Conservation (phyloP, 2,113 vertebrate species). For the Myxocyprinus asiaticus region DNA sequence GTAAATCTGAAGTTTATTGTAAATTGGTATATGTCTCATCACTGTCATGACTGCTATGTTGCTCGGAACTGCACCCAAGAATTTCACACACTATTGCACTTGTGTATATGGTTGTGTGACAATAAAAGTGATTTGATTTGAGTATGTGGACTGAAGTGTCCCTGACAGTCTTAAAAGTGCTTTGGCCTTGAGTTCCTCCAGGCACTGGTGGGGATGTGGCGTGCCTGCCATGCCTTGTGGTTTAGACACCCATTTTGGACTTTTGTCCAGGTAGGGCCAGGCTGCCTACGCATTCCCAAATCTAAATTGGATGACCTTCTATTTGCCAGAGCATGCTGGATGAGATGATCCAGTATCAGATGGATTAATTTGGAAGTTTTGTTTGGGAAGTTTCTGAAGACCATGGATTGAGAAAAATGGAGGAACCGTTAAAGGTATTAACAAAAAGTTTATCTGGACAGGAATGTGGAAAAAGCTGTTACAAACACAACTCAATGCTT, state of each 20-base stretch:
- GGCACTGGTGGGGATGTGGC: slow-evolving; percentile 10
- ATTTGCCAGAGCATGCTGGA: slow-evolving; percentile 1
- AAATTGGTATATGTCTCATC: too few relatives aligned
- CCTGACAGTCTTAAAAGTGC: slow-evolving; percentile 17
- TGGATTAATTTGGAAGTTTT: slow-evolving; percentile 10
- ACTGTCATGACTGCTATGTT: too few relatives aligned
- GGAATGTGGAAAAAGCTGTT: too few relatives aligned
- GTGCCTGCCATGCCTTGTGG: slow-evolving; percentile 34
- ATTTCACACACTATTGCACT: too few relatives aligned
- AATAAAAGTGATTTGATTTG: too few relatives aligned
- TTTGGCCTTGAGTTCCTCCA: not conserved
- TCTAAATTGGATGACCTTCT: slow-evolving; percentile 29
- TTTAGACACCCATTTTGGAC: slow-evolving; percentile 28
- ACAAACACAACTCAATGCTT: too few relatives aligned
- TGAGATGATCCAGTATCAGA: slow-evolving; percentile 29
- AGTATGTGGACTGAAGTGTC: not conserved
- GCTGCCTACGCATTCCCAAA: slow-evolving; percentile 34
- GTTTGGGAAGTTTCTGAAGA: not conserved
- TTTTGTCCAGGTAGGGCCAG: not conserved
- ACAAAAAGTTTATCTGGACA: too few relatives aligned
- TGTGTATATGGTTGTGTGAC: too few relatives aligned
- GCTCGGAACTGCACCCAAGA: too few relatives aligned
- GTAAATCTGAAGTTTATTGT: too few relatives aligned
- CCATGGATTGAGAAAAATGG: not conserved
- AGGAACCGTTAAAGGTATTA: not conserved